Percentiles rank a stretch among this genome's conserved stretches.
These are phyloP conservation scores for Hippocampus barbouri DNA, from an alignment of 2,113 vertebrate genomes.

Conservation along the genomic window DNA sequence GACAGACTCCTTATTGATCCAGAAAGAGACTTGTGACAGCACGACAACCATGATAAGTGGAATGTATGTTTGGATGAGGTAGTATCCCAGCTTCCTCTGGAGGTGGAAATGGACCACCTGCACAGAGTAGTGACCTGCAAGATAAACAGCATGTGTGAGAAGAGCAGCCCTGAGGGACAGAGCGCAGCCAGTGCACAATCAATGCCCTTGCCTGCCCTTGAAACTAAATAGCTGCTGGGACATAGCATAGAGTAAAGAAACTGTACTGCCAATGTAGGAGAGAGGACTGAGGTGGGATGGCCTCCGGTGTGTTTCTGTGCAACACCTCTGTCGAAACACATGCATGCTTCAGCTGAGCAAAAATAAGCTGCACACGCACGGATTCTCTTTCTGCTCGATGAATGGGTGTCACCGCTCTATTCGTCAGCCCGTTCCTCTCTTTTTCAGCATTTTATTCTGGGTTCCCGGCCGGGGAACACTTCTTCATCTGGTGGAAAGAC, in stretches of 20 bases:
- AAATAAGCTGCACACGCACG: conserved; percentile 21
- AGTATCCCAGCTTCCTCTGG: conserved; percentile 85
- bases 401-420: conserved; percentile 22
- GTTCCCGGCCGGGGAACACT: conserved; percentile 32
- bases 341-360: conserved; percentile 25
- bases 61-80: conserved; percentile 80
- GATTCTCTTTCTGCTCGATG: conserved; percentile 31
- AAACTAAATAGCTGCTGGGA: conserved; percentile 34
- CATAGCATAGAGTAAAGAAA: conserved; percentile 13
- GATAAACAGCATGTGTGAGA: conserved; percentile 65
- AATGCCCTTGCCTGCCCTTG: conserved; percentile 61
- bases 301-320: conserved; percentile 45
- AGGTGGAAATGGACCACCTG: conserved; percentile 92
- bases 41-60: conserved; percentile 81
- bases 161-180: conserved; percentile 25
- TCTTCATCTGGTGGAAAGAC: conserved; percentile 36
- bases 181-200: conserved; percentile 5
- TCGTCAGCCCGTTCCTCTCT: conserved; percentile 35
- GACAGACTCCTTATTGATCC: conserved; percentile 85
- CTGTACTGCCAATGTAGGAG: conserved; percentile 13
- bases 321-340: conserved; percentile 42
- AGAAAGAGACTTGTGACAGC: conserved; percentile 81
- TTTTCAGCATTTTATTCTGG: conserved; percentile 38
- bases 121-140: conserved; percentile 90
- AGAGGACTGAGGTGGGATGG: conserved; percentile 19